A percentile compares a stretch with the other conserved stretches of the same genome.
Evolutionary conservation across 2,113 vertebrate species (phyloP).

Genomic region (Trochalopteron elliotii): DNA sequence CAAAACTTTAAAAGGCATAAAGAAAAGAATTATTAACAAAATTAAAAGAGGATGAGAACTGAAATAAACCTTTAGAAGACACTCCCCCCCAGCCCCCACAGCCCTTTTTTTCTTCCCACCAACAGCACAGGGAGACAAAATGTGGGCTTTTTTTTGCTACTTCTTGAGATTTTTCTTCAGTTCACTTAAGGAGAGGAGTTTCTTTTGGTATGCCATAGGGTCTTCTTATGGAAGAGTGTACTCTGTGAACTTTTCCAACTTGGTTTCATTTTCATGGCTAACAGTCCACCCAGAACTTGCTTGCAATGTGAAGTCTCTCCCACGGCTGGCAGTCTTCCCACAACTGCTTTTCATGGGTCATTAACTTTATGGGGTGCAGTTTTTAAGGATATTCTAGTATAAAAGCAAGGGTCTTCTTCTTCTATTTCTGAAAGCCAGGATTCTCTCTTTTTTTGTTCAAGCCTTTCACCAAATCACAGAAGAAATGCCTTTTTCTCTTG

Average conservation of each 20-base stretch:
- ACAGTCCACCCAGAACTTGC: accelerated
- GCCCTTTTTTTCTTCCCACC: background rate
- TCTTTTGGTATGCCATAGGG: background rate
- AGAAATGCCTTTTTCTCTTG: background rate
- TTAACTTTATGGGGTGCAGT: background rate
- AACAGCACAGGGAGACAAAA: background rate
- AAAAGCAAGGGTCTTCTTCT: background rate
- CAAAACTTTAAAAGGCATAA: background rate
- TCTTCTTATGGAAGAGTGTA: background rate
- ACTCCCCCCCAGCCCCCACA: background rate
- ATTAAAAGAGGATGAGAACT: background rate
- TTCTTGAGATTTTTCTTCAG: background rate
- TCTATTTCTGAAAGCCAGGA: background rate
- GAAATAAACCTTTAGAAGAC: background rate
- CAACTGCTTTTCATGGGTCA: background rate
- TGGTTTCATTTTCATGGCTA: background rate
- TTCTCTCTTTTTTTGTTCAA: background rate
- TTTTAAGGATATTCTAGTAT: background rate
- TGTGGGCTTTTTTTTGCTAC: background rate
- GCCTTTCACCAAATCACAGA: background rate
- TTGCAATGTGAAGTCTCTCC: background rate
- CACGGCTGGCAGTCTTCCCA: background rate
- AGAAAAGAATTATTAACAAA: background rate
- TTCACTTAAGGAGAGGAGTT: background rate
- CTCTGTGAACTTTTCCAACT: background rate